phyloP scores from a whole-genome alignment of 1,140 invertebrate genomes.

The Cotesia typhae region DNA sequence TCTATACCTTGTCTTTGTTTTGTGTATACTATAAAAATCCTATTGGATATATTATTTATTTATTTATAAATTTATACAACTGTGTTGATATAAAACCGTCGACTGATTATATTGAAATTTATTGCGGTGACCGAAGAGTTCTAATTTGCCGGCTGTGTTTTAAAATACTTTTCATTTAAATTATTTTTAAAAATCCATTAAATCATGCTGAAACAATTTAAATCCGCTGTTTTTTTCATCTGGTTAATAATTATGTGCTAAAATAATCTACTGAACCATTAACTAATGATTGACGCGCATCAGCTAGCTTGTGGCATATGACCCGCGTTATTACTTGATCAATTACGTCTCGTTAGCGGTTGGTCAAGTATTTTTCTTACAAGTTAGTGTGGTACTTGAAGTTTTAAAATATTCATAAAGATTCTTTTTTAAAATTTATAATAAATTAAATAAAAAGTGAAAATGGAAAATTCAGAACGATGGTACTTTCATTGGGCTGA shows the following conservation, averaged over 20 bases:
- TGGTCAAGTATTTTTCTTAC: constrained; percentile 7
- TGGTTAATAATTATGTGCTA: no score
- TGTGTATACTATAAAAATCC: background rate
- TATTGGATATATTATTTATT: no score
- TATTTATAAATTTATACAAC: background rate
- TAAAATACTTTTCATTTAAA: background rate
- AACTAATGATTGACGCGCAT: no score
- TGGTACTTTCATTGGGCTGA: constrained; percentile 67
- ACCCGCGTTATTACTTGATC: constrained; percentile 19
- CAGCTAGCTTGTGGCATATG: constrained; percentile 18
- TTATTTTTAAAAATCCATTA: background rate
- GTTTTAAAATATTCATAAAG: background rate
- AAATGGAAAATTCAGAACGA: constrained; percentile 43
- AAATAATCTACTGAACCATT: no score
- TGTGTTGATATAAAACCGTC: constrained; percentile 6
- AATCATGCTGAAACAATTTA: no score
- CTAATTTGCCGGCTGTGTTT: constrained; percentile 1
- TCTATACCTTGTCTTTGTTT: background rate
- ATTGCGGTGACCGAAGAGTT: background rate
- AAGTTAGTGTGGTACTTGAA: background rate
- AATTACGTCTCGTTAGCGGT: constrained; percentile 46
- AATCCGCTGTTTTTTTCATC: no score
- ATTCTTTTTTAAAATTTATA: background rate
- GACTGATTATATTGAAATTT: constrained; percentile 12
- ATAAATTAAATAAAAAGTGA: constrained; percentile 25